These are phyloP conservation scores for Vandiemenella viatica DNA, from an alignment of 2,888 invertebrate species.

Conservation along the genomic window DNA sequence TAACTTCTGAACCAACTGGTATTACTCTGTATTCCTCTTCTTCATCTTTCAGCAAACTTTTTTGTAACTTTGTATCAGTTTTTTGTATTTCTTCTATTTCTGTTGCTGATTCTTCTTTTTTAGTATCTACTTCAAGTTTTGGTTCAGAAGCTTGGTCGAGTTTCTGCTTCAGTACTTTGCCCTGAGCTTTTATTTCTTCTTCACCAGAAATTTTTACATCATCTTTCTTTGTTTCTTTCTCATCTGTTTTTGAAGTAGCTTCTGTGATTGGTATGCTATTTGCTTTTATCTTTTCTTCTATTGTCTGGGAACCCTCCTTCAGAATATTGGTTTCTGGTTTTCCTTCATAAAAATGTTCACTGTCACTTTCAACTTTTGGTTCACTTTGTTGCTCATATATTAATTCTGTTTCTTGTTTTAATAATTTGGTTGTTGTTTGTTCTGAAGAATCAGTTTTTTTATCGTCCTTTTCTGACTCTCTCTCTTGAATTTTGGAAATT, in stretches of 20 bases:
- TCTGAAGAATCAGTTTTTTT: background rate
- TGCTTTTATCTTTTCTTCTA: no score
- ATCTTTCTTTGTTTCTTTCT: constrained; percentile 3
- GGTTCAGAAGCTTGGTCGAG: no score
- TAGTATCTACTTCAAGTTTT: background rate
- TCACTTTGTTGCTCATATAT: background rate
- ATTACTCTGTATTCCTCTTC: constrained; percentile 4
- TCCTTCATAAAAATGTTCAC: background rate
- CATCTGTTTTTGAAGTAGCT: background rate
- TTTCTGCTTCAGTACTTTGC: background rate
- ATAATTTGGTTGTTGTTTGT: background rate
- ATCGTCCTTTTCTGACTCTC: background rate
- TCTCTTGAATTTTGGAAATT: background rate
- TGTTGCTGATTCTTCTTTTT: background rate
- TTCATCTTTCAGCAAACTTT: background rate
- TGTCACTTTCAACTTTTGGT: constrained; percentile 10
- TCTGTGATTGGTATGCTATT: no score
- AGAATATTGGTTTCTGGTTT: no score
- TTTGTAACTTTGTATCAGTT: background rate
- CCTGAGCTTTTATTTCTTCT: background rate
- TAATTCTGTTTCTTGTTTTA: background rate
- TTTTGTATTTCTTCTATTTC: background rate
- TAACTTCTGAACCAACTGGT: background rate
- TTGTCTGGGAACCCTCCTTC: no score
- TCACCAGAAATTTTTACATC: background rate